Evolutionary conservation across 2,113 vertebrate genomes (phyloP), one percentile per base, ranked within the genome.

Genomic region (Corynorhinus townsendii): DNA sequence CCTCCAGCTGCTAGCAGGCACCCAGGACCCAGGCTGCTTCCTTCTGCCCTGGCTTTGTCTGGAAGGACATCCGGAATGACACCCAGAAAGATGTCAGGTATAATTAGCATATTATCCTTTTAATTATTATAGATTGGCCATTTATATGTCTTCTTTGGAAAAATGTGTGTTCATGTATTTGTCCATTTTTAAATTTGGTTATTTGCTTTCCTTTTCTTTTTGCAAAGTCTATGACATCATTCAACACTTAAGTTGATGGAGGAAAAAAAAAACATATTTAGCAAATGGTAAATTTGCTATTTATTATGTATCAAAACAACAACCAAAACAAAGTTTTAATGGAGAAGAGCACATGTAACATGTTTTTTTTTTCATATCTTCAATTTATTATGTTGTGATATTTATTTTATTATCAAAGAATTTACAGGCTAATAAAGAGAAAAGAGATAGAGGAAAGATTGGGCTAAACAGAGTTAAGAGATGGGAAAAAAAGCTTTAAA

Each of bases 341-440:
- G 92, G 94, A 96, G 95, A 97, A 97, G 93, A 97, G 92, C 83
- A 96, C 83, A 96, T 93, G 93, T 95, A 96, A 92, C 91, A 92
- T 69, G 73, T 64, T 97, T 97, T 40, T 97, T 40, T 97, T 96
- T 95, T 94, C 15, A 93, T 96, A 97, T 96, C 91, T 97, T 97
- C 52, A 84, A 22, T 90, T 97, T 91, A 86, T 96, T 89, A 49
- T 97, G 95, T 94, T 96, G 75, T 59, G 79, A 45, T 90, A 35
- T 2, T 87, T 95, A 97, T 93, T 93, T 95, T 96, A 89, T 97
- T 94, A 97, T 89, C 86, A 69, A 97, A 64, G 86, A 71, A 95
- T 93, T 89, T 75, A 5, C 35, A 7, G 5, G 35, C 43, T 12
- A 4, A 86, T 77, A 33, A 94, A 98, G 69, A 95, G 69, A 92